Evolutionary conservation across 2,888 invertebrate species (phyloP).

Genomic region (Ecliptopera silaceata): DNA sequence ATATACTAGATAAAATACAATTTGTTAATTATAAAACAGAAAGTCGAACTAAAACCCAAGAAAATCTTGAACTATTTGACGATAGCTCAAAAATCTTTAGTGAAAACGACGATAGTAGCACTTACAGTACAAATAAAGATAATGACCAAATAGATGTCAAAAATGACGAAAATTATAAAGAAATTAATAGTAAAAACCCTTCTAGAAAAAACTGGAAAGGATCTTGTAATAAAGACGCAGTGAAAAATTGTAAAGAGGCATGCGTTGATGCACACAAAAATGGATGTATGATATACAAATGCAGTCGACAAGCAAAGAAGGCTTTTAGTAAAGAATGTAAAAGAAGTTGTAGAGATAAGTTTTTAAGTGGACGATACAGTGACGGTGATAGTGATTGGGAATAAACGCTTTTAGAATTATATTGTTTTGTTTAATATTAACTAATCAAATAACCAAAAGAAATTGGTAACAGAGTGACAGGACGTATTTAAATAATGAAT

Average conservation of each 20-base stretch:
- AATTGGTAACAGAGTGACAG: too few species aligned
- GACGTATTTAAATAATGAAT: too few species aligned
- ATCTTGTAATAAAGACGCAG: slow-evolving; percentile 29
- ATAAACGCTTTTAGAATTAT: background rate
- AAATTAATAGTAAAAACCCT: background rate
- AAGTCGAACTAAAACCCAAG: background rate
- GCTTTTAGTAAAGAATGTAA: slow-evolving; percentile 16
- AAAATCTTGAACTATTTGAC: too few species aligned
- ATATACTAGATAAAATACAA: background rate
- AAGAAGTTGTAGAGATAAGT: slow-evolving; percentile 6
- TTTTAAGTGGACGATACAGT: background rate
- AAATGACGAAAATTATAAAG: background rate
- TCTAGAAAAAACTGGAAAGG: slow-evolving; percentile 26
- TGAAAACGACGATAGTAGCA: background rate
- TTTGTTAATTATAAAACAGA: background rate
- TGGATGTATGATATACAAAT: slow-evolving; percentile 13
- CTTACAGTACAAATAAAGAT: background rate
- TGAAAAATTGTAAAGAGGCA: slow-evolving; percentile 3
- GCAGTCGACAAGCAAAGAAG: slow-evolving; percentile 8
- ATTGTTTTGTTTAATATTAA: background rate
- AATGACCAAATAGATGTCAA: background rate
- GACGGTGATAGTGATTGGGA: slow-evolving; percentile 4
- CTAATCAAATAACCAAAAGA: too few species aligned
- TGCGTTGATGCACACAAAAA: slow-evolving; percentile 11
- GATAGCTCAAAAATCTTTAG: background rate